phyloP scores from a whole-genome alignment of 2,797 vertebrate genomes.

The Phylloscopus collybita region DNA sequence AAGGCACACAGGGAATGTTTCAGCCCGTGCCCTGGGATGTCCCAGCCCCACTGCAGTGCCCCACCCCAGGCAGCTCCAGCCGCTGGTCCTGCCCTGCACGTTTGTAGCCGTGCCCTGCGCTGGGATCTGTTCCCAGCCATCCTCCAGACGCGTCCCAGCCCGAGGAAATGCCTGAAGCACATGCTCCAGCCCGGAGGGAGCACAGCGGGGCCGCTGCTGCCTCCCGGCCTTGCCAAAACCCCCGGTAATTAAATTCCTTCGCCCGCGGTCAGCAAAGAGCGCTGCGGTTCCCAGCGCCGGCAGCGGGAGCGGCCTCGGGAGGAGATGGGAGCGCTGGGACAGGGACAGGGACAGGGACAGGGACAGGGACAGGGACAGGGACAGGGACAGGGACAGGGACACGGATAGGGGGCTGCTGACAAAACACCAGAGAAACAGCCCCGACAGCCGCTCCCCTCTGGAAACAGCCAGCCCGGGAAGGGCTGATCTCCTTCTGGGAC shows the following conservation, averaged over 20 bases:
- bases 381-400: too few relatives aligned
- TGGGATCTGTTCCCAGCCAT: not conserved
- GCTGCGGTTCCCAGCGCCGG: not conserved
- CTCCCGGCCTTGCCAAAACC: not conserved
- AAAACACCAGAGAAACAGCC: not conserved
- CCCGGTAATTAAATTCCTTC: not conserved
- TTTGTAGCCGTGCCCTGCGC: not conserved
- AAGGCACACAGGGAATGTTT: not conserved
- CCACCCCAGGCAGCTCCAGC: not conserved
- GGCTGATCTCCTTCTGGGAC: not conserved
- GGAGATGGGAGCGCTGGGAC: not conserved
- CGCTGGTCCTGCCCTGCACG: accelerated
- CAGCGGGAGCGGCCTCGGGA: not conserved
- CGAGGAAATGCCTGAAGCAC: not conserved
- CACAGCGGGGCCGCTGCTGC: not conserved
- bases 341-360: too few relatives aligned
- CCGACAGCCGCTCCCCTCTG: accelerated
- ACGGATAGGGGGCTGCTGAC: not conserved
- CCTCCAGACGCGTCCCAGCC: not conserved
- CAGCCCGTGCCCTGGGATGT: not conserved
- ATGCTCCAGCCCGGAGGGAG: not conserved
- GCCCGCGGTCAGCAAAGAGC: not conserved
- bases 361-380: too few relatives aligned
- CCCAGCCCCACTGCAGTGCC: not conserved
- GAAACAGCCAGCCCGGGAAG: not conserved